These are phyloP conservation scores for Sander vitreus DNA, from an alignment of 2,113 vertebrate species.

Conservation along the genomic window DNA sequence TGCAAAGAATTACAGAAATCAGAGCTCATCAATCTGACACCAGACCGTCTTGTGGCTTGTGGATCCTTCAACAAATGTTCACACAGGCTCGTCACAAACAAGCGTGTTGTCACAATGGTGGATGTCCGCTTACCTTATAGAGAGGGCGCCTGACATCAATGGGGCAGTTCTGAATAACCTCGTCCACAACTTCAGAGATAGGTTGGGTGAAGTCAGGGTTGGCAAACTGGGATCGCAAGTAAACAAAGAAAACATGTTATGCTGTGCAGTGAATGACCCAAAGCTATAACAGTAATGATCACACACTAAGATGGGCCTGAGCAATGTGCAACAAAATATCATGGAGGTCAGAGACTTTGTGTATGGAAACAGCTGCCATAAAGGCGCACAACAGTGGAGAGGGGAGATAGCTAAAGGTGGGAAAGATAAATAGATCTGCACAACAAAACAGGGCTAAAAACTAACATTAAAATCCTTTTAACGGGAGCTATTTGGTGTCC, in stretches of 20 bases:
- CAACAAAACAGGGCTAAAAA: too few relatives aligned
- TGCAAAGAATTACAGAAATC: background rate
- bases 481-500: too few relatives aligned
- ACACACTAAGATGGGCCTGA: background rate
- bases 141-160: constrained; percentile 97
- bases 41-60: background rate
- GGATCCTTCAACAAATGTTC: background rate
- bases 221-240: constrained; percentile 87
- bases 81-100: background rate
- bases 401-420: background rate
- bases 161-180: constrained; percentile 99
- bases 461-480: too few relatives aligned
- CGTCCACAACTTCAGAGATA: constrained; percentile 98
- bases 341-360: background rate
- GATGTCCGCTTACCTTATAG: constrained; percentile 89
- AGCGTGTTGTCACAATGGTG: background rate
- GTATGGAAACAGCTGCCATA: background rate
- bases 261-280: background rate
- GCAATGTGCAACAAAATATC: background rate
- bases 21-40: background rate
- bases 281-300: too few relatives aligned
- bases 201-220: constrained; percentile 99
- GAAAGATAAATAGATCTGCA: too few relatives aligned
- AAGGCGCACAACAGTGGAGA: background rate
- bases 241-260: background rate